Evolutionary conservation across 2,888 invertebrate genomes (phyloP).

Genomic region (Xylota sylvarum): DNA sequence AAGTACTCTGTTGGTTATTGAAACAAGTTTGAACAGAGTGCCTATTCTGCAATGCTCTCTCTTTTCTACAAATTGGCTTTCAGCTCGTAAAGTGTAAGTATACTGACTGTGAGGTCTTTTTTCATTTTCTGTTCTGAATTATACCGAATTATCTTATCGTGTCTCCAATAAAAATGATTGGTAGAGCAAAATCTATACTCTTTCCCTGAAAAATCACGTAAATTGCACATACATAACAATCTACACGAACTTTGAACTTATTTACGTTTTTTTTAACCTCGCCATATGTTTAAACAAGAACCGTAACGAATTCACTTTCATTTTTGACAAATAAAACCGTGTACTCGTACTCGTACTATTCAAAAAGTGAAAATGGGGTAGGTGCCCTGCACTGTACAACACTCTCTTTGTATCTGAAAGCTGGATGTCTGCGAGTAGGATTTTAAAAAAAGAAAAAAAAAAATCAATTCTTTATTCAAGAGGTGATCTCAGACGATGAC

Average conservation of each 20-base stretch:
- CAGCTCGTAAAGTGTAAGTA: no score
- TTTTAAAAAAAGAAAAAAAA: neutral
- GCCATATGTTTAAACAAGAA: neutral
- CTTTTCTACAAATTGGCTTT: no score
- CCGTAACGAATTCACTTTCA: constrained; percentile 2
- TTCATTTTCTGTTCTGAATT: no score
- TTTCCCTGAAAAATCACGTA: no score
- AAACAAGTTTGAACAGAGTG: no score
- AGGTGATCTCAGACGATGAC: constrained; percentile 29
- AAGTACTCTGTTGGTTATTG: no score
- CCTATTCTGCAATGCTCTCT: no score
- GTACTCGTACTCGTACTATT: neutral
- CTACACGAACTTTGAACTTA: neutral
- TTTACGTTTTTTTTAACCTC: neutral
- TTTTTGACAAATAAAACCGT: neutral
- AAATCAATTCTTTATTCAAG: constrained; percentile 19
- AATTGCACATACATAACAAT: no score
- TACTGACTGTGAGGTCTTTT: no score
- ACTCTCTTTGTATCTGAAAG: constrained; percentile 17
- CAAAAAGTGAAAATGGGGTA: constrained; percentile 37
- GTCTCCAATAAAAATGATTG: no score
- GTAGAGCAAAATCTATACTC: no score
- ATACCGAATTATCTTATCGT: no score
- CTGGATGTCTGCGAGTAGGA: constrained; percentile 6
- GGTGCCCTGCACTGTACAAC: constrained; percentile 19